phyloP scores from a whole-genome alignment of 1,140 invertebrate species.

The Nilaparvata lugens region DNA sequence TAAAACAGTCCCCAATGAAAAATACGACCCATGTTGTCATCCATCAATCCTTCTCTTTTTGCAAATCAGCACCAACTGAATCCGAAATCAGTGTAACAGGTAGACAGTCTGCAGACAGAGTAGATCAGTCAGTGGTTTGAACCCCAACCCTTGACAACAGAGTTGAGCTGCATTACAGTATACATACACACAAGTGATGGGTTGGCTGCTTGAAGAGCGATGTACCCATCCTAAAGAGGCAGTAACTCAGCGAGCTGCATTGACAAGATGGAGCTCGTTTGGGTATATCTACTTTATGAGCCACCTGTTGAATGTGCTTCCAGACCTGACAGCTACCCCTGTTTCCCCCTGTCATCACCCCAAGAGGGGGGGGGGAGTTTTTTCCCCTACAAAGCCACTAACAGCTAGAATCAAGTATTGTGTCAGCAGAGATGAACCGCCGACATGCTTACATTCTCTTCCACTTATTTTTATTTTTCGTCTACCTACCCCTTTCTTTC shows the following conservation, averaged over 20 bases:
- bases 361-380: not conserved
- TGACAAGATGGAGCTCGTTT: not conserved
- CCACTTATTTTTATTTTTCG: not conserved
- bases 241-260: not conserved
- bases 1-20: too few species aligned
- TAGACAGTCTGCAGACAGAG: too few species aligned
- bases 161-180: too few species aligned
- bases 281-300: not conserved
- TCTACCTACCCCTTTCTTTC: not conserved
- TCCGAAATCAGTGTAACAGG: too few species aligned
- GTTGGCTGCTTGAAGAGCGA: not conserved
- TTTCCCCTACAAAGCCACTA: not conserved
- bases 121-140: too few species aligned
- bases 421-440: not conserved
- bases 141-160: too few species aligned
- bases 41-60: too few species aligned
- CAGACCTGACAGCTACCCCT: not conserved
- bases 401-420: not conserved
- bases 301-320: not conserved
- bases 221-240: not conserved
- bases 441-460: too few species aligned
- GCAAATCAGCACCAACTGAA: too few species aligned
- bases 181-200: too few species aligned
- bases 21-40: too few species aligned
- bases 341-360: not conserved